Evolutionary conservation across 2,888 invertebrate species (phyloP).

Genomic region (Andrena dorsata): DNA sequence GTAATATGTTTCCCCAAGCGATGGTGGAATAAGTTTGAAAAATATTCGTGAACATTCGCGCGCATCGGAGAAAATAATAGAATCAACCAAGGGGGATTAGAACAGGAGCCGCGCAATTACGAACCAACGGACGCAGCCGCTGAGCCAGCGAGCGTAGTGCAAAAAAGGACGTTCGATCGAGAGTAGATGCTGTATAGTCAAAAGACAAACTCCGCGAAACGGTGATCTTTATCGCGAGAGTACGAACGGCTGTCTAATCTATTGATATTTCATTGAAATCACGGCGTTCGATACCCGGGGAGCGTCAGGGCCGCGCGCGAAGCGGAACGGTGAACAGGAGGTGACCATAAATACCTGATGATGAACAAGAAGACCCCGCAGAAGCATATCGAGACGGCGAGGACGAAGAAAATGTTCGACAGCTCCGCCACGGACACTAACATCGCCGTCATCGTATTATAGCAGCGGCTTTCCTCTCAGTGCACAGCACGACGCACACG

Average conservation of each 20-base stretch:
- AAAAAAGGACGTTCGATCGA: background rate
- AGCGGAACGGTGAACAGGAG: background rate
- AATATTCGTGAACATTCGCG: too few relatives aligned
- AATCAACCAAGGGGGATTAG: background rate
- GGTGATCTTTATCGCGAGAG: background rate
- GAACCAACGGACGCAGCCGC: background rate
- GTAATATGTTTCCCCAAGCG: background rate
- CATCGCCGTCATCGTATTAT: slow-evolving; percentile 86
- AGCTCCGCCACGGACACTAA: slow-evolving; percentile 90
- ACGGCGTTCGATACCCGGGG: background rate
- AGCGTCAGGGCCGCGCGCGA: too few relatives aligned
- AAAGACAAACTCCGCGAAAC: too few relatives aligned
- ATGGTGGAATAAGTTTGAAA: background rate
- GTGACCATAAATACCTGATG: slow-evolving; percentile 87
- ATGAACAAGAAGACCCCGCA: slow-evolving; percentile 91
- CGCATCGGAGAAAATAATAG: too few relatives aligned
- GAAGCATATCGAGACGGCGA: slow-evolving; percentile 90
- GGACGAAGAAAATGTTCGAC: slow-evolving; percentile 91
- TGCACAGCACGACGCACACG: slow-evolving; percentile 55
- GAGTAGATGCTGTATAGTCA: background rate
- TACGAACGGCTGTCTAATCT: too few relatives aligned
- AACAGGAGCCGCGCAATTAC: background rate
- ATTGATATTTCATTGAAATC: background rate
- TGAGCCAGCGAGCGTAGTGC: background rate
- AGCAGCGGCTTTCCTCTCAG: slow-evolving; percentile 40